phyloP scores from a whole-genome alignment of 2,888 invertebrate species.

The Malthinus flaveolus region DNA sequence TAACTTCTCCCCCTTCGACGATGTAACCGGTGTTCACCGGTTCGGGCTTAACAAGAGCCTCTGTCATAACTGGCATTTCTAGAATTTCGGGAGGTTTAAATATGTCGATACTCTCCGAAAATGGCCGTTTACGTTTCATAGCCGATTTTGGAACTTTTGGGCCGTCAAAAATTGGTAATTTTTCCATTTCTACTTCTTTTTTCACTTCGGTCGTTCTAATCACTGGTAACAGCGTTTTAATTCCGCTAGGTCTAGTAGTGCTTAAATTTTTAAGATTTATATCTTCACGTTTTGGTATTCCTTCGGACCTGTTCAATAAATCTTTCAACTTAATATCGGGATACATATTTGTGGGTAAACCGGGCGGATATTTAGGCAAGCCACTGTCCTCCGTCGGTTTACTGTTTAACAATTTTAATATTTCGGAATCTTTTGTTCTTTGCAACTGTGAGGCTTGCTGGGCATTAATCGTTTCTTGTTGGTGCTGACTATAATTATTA shows the following conservation, averaged over 20 bases:
- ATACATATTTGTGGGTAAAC: slow-evolving; percentile 45
- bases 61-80: slow-evolving; percentile 2
- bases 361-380: slow-evolving; percentile 34
- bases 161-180: not conserved
- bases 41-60: slow-evolving; percentile 8
- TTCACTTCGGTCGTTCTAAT: slow-evolving; percentile 26
- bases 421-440: slow-evolving; percentile 26
- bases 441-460: slow-evolving; percentile 2
- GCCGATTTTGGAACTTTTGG: slow-evolving; percentile 10
- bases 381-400: slow-evolving; percentile 39
- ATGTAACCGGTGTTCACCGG: slow-evolving; percentile 15
- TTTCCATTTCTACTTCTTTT: slow-evolving; percentile 15
- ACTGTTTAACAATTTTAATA: slow-evolving; percentile 45
- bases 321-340: slow-evolving; percentile 51
- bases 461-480: not conserved
- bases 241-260: slow-evolving; percentile 55
- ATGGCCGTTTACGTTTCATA: slow-evolving; percentile 15
- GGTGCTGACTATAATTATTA: slow-evolving; percentile 17
- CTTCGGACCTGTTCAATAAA: slow-evolving; percentile 48
- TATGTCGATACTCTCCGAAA: slow-evolving; percentile 16
- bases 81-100: not conserved
- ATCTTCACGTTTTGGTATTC: slow-evolving; percentile 47
- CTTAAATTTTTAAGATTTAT: slow-evolving; percentile 44
- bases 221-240: slow-evolving; percentile 59
- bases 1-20: slow-evolving; percentile 65